phyloP scores from a whole-genome alignment of 1,140 invertebrate genomes.

The Bombus fervidus region DNA sequence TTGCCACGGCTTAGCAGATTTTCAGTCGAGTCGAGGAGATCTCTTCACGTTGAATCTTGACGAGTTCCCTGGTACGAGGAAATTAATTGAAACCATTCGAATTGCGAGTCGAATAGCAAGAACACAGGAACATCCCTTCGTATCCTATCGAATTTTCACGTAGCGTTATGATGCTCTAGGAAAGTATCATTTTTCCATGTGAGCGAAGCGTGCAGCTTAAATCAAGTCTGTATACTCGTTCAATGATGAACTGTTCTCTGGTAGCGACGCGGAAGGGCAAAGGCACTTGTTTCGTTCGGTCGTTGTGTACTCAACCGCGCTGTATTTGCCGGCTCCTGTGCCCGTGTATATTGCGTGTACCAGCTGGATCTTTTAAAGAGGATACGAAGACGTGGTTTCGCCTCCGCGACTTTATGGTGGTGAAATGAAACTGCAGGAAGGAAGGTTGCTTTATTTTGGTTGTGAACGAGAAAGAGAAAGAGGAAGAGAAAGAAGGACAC shows the following conservation, averaged over 20 bases:
- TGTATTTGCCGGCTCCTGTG: not conserved
- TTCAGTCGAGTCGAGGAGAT: too few species aligned
- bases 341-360: conserved; percentile 25
- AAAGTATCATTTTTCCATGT: not conserved
- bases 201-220: conserved; percentile 5
- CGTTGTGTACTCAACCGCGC: not conserved
- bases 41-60: not conserved
- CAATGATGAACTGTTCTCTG: conserved; percentile 28
- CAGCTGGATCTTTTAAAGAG: not conserved
- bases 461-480: not conserved
- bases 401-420: not conserved
- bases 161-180: not conserved
- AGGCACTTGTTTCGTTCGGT: not conserved
- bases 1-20: not conserved
- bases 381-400: not conserved
- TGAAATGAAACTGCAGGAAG: conserved; percentile 23
- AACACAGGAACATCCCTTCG: not conserved
- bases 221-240: conserved; percentile 32
- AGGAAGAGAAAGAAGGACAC: not conserved
- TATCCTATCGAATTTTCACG: not conserved
- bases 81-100: conserved; percentile 7
- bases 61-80: not conserved
- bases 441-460: conserved; percentile 18
- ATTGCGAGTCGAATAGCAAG: not conserved
- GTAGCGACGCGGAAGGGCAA: conserved; percentile 1